Conservation (phyloP, 2,888 invertebrate species). For the Drosophila eohydei region DNA sequence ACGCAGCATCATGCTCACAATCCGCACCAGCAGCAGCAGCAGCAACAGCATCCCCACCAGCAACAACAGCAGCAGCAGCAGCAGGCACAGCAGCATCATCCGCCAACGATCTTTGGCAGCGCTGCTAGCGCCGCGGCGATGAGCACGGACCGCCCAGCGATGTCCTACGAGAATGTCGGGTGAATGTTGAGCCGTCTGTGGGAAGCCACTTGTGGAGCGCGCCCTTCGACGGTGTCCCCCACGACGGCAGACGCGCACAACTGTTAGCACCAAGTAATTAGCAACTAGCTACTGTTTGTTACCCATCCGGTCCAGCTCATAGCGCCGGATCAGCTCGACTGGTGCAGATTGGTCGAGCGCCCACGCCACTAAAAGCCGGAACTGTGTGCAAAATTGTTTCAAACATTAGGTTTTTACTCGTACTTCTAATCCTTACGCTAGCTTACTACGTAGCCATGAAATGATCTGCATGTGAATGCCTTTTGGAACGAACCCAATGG, state of each 20-base stretch:
- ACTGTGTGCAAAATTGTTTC: constrained; percentile 66
- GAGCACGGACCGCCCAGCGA: constrained; percentile 82
- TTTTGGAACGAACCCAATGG: constrained; percentile 19
- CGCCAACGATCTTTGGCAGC: constrained; percentile 80
- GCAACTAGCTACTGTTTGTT: constrained; percentile 14
- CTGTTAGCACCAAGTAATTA: constrained; percentile 47
- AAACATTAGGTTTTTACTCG: constrained; percentile 56
- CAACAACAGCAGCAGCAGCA: constrained; percentile 50
- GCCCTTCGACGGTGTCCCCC: constrained; percentile 78
- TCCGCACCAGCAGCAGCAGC: constrained; percentile 81
- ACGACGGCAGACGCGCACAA: constrained; percentile 73
- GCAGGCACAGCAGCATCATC: constrained; percentile 68
- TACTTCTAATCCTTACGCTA: constrained; percentile 53
- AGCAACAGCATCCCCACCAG: constrained; percentile 71
- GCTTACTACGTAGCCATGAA: constrained; percentile 54
- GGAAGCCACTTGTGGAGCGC: constrained; percentile 83
- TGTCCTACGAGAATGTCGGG: constrained; percentile 84
- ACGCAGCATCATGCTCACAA: constrained; percentile 82
- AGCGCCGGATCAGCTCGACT: constrained; percentile 16
- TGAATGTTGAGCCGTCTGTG: constrained; percentile 83
- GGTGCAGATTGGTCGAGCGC: neutral
- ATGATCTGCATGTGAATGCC: constrained; percentile 55
- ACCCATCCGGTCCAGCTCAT: constrained; percentile 18
- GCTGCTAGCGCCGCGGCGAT: constrained; percentile 76
- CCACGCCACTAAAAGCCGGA: constrained; percentile 37